Conservation (phyloP, 2,888 invertebrate species). For the Drosophila fulvimacula region DNA sequence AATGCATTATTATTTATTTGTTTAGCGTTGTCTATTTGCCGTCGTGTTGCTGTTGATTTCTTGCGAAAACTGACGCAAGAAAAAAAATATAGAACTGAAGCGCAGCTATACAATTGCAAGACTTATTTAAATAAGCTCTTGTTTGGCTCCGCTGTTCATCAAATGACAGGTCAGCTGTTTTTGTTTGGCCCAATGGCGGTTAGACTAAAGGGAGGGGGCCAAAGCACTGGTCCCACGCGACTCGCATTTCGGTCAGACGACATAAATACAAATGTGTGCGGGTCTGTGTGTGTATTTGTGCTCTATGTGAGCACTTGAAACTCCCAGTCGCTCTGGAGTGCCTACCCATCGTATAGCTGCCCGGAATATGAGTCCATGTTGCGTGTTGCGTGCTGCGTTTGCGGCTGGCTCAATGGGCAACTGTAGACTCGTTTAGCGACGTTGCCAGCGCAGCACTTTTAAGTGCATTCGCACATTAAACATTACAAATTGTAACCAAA, state of each 20-base stretch:
- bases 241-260: constrained; percentile 56
- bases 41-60: constrained; percentile 38
- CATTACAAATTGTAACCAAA: constrained; percentile 41
- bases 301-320: constrained; percentile 31
- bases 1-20: constrained; percentile 36
- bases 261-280: constrained; percentile 8
- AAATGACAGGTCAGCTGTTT: constrained; percentile 69
- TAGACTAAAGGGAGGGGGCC: constrained; percentile 2
- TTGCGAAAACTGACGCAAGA: constrained; percentile 50
- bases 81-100: constrained; percentile 38
- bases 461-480: constrained; percentile 73
- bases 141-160: constrained; percentile 15
- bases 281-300: neutral
- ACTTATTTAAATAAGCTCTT: constrained; percentile 57
- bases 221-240: constrained; percentile 65
- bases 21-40: constrained; percentile 26
- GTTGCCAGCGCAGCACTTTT: constrained; percentile 44
- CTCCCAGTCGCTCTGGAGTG: constrained; percentile 47
- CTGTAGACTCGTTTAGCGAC: constrained; percentile 56
- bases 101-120: constrained; percentile 33
- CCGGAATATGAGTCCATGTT: constrained; percentile 26
- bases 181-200: constrained; percentile 3
- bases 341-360: constrained; percentile 13
- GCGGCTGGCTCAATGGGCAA: constrained; percentile 44
- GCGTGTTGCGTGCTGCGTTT: constrained; percentile 19